These are phyloP conservation scores for Agriopis leucophaearia DNA, from an alignment of 2,888 invertebrate species.

Conservation along the genomic window DNA sequence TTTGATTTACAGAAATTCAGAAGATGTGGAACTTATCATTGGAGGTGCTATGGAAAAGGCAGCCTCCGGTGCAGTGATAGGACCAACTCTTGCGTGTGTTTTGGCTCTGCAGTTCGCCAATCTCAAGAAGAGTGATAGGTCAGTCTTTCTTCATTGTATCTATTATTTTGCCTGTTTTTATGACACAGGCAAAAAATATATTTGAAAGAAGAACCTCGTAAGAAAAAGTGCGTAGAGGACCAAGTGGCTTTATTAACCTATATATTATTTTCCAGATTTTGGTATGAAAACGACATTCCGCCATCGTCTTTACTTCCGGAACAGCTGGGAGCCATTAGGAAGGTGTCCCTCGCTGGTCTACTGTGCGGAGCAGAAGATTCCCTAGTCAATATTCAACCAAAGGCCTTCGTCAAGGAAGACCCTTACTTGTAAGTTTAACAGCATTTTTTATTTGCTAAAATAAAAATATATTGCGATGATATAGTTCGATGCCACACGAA, in stretches of 20 bases:
- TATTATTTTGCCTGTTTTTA: neutral
- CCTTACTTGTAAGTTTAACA: conserved; percentile 93
- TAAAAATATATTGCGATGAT: too few species aligned
- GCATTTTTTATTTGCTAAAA: too few species aligned
- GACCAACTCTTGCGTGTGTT: conserved; percentile 95
- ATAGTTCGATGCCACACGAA: too few species aligned
- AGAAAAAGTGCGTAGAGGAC: too few species aligned
- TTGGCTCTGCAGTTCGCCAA: conserved; percentile 93
- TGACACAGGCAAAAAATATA: neutral
- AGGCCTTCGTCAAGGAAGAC: conserved; percentile 94
- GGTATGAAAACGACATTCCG: conserved; percentile 98
- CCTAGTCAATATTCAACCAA: conserved; percentile 92
- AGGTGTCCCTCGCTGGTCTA: conserved; percentile 92
- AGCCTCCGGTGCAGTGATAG: conserved; percentile 92
- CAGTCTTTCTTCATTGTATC: conserved; percentile 43
- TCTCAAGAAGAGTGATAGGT: conserved; percentile 92
- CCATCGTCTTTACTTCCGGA: conserved; percentile 93
- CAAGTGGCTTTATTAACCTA: too few species aligned
- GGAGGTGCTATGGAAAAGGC: conserved; percentile 94
- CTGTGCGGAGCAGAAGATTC: conserved; percentile 92
- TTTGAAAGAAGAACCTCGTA: too few species aligned
- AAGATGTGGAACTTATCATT: conserved; percentile 94
- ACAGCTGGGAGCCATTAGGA: conserved; percentile 93
- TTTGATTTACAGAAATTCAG: conserved; percentile 81
- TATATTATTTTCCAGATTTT: conserved; percentile 88